Conservation (phyloP, 2,113 vertebrate species). For the Herpetotheres cachinnans region DNA sequence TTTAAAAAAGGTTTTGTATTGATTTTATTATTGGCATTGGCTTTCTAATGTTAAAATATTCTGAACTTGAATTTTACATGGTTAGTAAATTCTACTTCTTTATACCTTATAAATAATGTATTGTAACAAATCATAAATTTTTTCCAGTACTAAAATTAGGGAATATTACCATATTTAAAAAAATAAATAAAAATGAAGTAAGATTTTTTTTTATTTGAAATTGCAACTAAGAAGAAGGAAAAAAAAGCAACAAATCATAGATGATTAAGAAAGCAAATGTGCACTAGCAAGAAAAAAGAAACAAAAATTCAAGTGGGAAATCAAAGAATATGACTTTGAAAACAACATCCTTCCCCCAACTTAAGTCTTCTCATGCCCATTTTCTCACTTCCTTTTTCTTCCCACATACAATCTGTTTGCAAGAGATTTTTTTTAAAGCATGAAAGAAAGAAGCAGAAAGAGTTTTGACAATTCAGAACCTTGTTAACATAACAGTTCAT, state of each 20-base stretch:
- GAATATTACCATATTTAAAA: not conserved
- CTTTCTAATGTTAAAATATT: not conserved
- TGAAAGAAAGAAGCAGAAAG: not conserved
- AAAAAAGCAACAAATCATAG: not conserved
- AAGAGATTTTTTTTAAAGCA: not conserved
- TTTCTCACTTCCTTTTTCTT: not conserved
- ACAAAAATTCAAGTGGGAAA: not conserved
- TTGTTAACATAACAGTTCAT: not conserved
- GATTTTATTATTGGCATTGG: not conserved
- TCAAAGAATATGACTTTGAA: not conserved
- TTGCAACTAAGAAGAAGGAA: not conserved
- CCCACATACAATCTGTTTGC: not conserved
- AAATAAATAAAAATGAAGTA: not conserved
- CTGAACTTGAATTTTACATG: not conserved
- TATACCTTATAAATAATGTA: not conserved
- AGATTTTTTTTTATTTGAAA: not conserved
- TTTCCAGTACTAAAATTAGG: not conserved
- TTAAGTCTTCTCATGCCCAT: not conserved
- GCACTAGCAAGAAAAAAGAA: not conserved
- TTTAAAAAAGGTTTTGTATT: not conserved
- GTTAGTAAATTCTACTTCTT: not conserved
- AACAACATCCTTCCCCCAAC: not conserved
- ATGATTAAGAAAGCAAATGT: not conserved
- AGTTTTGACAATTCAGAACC: not conserved
- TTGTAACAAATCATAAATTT: not conserved